Conservation (phyloP, 2,888 invertebrate genomes). For the Plagodis pulveraria region DNA sequence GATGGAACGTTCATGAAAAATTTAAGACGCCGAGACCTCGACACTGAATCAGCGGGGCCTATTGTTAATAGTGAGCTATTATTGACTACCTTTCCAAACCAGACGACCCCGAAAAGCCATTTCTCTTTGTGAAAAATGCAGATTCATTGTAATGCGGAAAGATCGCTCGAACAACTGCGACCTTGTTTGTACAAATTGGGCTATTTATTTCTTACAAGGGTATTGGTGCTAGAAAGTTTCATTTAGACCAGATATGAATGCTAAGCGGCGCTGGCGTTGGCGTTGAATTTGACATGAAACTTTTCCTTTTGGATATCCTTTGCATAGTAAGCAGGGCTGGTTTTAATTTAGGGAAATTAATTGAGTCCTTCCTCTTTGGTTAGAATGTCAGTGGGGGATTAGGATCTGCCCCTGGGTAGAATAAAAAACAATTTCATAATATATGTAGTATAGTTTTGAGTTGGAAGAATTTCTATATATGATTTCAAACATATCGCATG, state of each 20-base stretch:
- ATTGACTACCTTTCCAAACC: slow-evolving; percentile 40
- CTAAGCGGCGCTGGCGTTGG: neutral
- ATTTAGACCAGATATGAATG: slow-evolving; percentile 12
- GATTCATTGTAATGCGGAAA: slow-evolving; percentile 34
- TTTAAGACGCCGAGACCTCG: slow-evolving; percentile 33
- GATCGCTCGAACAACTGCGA: slow-evolving; percentile 8
- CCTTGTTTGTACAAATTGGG: slow-evolving; percentile 21
- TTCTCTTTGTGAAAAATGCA: slow-evolving; percentile 33
- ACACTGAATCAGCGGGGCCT: slow-evolving; percentile 29
- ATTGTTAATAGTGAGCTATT: slow-evolving; percentile 38
- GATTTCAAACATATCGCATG: too few relatives aligned
- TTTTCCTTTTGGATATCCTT: slow-evolving; percentile 4
- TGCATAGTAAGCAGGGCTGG: slow-evolving; percentile 2
- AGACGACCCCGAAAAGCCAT: slow-evolving; percentile 24
- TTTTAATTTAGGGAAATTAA: neutral
- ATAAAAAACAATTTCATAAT: too few relatives aligned
- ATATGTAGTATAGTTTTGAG: too few relatives aligned
- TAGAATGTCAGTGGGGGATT: too few relatives aligned
- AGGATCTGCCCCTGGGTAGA: too few relatives aligned
- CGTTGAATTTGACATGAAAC: slow-evolving; percentile 10
- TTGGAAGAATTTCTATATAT: too few relatives aligned
- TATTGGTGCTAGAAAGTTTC: slow-evolving; percentile 13
- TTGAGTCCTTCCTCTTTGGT: neutral
- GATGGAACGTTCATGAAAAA: slow-evolving; percentile 37
- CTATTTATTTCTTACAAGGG: slow-evolving; percentile 14